Percentiles rank a stretch among this genome's conserved stretches.
These are phyloP conservation scores for Meandrusa payeni DNA, from an alignment of 2,888 invertebrate genomes.

Conservation along the genomic window DNA sequence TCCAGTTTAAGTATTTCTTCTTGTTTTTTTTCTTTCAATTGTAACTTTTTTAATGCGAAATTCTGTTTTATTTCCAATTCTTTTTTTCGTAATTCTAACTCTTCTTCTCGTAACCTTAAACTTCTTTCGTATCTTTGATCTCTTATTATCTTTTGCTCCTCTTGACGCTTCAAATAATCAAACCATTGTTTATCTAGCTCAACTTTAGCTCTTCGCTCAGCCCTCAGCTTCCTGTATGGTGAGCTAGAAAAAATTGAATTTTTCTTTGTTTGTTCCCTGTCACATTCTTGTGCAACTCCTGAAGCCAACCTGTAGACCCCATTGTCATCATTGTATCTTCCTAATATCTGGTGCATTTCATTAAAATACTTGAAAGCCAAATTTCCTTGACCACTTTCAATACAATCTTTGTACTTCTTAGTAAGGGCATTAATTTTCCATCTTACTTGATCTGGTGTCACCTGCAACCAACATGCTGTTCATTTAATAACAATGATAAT, in stretches of 20 bases:
- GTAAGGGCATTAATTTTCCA: constrained; percentile 65
- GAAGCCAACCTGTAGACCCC: constrained; percentile 53
- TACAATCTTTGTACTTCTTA: constrained; percentile 59
- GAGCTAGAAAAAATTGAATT: constrained; percentile 39
- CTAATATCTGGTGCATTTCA: constrained; percentile 64
- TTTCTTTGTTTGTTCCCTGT: constrained; percentile 41
- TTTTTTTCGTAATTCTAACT: constrained; percentile 51
- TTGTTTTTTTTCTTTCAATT: constrained; percentile 56
- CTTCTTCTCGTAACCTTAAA: constrained; percentile 54
- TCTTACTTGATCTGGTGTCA: constrained; percentile 59
- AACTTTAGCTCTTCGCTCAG: constrained; percentile 54
- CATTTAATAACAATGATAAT: background rate
- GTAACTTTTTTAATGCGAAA: constrained; percentile 52
- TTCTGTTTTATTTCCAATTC: constrained; percentile 59
- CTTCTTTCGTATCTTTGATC: constrained; percentile 57
- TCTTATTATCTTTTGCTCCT: constrained; percentile 49
- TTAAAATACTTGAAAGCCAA: constrained; percentile 56
- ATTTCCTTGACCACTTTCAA: constrained; percentile 53
- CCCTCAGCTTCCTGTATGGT: constrained; percentile 52
- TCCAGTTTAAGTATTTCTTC: constrained; percentile 59
- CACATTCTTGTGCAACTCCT: constrained; percentile 43
- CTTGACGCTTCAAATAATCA: constrained; percentile 56
- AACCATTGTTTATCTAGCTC: constrained; percentile 62
- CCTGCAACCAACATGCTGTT: constrained; percentile 36
- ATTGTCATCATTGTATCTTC: constrained; percentile 45